Evolutionary conservation across 1,140 invertebrate genomes (phyloP), one percentile per base, ranked within the genome.

Genomic region (Neotoxoptera formosana): DNA sequence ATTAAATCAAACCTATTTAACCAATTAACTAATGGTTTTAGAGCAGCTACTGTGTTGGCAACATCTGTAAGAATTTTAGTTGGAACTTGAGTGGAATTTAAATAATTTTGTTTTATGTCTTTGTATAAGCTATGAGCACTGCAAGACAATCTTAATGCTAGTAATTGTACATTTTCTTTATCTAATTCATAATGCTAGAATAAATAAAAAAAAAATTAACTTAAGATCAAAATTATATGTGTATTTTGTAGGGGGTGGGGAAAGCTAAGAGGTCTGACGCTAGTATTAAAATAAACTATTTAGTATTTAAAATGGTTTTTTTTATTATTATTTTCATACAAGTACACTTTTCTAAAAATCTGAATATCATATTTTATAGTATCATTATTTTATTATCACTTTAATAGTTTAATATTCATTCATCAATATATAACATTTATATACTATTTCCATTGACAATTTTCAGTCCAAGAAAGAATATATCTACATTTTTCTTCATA

Each of bases 1-100:
- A n/a, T 67, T 30, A 93, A 93, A 90, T 67, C 94, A 94, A 95
- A 97, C 96, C 97, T 96, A 94, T 98, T 97, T 30, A 99, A 95
- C 97, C 98, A 99, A 94, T 97, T 97, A n/a, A 98, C 97, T 34
- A 99, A 95, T 90, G 97, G 97, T 95, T 99, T 99, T n/a, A 98
- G 96, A 60, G 97, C 97, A 60, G 96, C 96, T 94, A 99, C 96
- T 90, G 98, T 97, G 93, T 97, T 96, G 25, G 98, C 97, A 76
- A 99, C 98, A 95, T 98, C 97, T 41, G 97, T 97, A 94, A 99
- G 95, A 60, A 97, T 97, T 94, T 97, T 96, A 1, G 98, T 98
- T 81, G 97, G 97, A n/a, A 98, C 96, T 93, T 93, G 91, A 94
- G 96, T 96, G 60, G 96, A 96, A 94, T 97, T 96, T 8, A 95